A percentile compares a stretch with the other conserved stretches of the same genome.
These are phyloP conservation scores for Candidula unifasciata DNA, from an alignment of 2,888 invertebrate species.

Conservation along the genomic window DNA sequence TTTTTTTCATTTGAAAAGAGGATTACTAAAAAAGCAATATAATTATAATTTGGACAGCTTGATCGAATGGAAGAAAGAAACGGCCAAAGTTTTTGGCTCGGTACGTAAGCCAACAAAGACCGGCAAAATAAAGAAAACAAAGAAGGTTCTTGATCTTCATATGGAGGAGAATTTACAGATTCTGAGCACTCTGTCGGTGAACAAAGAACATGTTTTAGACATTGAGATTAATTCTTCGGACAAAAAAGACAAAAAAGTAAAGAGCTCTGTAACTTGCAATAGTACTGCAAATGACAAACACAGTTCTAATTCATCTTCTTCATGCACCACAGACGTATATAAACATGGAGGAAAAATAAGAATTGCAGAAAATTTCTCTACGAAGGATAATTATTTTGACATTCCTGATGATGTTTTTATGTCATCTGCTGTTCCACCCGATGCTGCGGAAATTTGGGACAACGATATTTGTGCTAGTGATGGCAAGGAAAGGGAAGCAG, in stretches of 20 bases:
- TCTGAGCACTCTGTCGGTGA: slow-evolving; percentile 27
- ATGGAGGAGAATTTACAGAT: slow-evolving; percentile 35
- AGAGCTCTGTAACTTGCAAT: background rate
- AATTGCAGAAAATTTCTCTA: background rate
- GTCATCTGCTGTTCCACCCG: background rate
- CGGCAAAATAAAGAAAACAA: slow-evolving; percentile 45
- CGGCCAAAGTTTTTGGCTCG: slow-evolving; percentile 31
- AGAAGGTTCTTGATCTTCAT: slow-evolving; percentile 13
- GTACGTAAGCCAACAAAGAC: slow-evolving; percentile 41
- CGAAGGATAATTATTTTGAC: background rate
- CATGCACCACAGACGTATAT: background rate
- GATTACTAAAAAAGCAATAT: slow-evolving; percentile 30
- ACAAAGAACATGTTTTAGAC: background rate
- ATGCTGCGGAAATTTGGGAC: background rate
- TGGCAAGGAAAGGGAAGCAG: background rate
- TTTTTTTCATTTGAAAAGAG: background rate
- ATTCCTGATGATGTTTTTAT: slow-evolving; percentile 29
- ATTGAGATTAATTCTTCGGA: background rate
- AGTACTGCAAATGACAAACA: background rate
- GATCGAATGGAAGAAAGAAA: slow-evolving; percentile 49
- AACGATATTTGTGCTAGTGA: background rate
- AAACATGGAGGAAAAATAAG: background rate
- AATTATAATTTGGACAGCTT: slow-evolving; percentile 38
- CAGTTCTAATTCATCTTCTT: background rate
- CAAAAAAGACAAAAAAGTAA: background rate